Conservation (phyloP, 2,888 invertebrate species). For the Spilarctia lutea region DNA sequence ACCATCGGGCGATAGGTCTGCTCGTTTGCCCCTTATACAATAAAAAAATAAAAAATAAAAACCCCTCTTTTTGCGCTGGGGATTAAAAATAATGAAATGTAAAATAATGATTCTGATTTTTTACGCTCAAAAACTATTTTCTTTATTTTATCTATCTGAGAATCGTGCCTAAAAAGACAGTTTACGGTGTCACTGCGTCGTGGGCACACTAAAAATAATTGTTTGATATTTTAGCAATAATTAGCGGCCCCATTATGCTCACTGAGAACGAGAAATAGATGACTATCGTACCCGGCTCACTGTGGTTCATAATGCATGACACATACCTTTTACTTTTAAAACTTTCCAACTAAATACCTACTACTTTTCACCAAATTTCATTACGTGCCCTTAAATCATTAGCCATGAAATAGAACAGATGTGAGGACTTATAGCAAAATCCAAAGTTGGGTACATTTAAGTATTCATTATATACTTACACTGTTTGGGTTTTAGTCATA, state of each 20-base stretch:
- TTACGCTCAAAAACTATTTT: not conserved
- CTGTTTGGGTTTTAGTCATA: not conserved
- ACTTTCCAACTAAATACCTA: not conserved
- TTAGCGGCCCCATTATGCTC: not conserved
- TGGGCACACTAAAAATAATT: not conserved
- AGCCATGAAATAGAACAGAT: not conserved
- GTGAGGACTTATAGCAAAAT: not conserved
- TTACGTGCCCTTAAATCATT: not conserved
- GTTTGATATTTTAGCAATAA: not conserved
- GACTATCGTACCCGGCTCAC: not conserved
- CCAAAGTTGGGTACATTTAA: not conserved
- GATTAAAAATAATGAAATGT: no score
- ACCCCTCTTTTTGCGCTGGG: no score
- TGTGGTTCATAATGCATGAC: not conserved
- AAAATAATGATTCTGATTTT: not conserved
- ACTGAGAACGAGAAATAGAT: not conserved
- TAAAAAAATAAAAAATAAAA: no score
- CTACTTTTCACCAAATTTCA: not conserved
- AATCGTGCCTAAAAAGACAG: not conserved
- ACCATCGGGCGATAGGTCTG: no score
- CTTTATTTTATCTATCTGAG: not conserved
- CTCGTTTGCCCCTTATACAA: no score
- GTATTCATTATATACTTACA: not conserved
- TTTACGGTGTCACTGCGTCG: not conserved
- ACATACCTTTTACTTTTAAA: not conserved